Base-by-base conservation (phyloP, 2,888 invertebrate genomes). In the Leptura quadrifasciata region DNA sequence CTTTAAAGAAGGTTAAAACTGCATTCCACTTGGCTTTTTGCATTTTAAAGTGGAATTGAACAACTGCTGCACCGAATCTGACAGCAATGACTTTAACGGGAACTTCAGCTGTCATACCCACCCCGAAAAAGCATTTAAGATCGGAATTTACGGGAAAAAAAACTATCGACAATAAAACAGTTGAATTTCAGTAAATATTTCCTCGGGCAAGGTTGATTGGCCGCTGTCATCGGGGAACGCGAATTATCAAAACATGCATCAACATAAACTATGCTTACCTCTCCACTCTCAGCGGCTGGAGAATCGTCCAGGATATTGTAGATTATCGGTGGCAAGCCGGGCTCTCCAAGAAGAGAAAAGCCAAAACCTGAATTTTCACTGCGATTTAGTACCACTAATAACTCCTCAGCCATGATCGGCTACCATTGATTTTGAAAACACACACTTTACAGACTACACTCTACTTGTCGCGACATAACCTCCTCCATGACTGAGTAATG, bases 221-320 rank as follows among this genome's bases (percentile, higher is more conserved):
- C 64, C 74, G 68, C 68, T 68, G 74, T 74, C 74, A 74, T 54
- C 68, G 74, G 60, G 52, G 18, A 47, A 72, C 72, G 75, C 58
- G n/a, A 75, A 70, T 75, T 72, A 75, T 65, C 65, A 75, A 75
- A 75, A 75, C 75, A 75, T 75, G 75, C 64, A 71, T 31, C 63
- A 64, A 72, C 64, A 72, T 70, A 68, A 71, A 65, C 60, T 65
- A 67, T 69, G 88, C 93, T 92, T 92, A 96, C 96, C 94, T 95
- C 94, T 89, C 95, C 96, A 90, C 96, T 95, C 89, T 95, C 95
- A 86, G 96, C 96, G 83, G 97, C 97, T 89, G 97, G 97, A 86
- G 97, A 97, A 91, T 97, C 96, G 90, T 96, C 96, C 88, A 96
- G 93, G 89, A 97, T 96, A 91, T 96, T 95, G 91, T 96, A 97